A percentile compares a stretch with the other conserved stretches of the same genome.
Evolutionary conservation across 2,888 invertebrate species (phyloP).

Genomic region (Cryptus viduatorius): DNA sequence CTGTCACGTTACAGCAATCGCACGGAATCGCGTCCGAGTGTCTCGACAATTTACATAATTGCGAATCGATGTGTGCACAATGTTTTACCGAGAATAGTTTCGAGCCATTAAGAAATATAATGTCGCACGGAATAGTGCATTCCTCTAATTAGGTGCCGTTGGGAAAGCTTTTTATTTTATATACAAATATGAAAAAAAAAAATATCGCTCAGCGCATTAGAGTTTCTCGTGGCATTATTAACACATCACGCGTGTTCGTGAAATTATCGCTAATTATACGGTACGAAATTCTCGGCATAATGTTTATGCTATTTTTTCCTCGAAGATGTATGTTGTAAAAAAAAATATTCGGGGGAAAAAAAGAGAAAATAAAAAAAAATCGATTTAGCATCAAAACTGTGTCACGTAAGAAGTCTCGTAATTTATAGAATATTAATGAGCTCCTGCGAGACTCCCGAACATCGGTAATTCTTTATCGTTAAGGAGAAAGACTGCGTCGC

Average conservation of each 20-base stretch:
- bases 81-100: neutral
- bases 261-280: no score
- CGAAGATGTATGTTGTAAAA: neutral
- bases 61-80: constrained; percentile 33
- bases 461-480: constrained; percentile 12
- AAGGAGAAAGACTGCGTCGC: neutral
- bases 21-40: constrained; percentile 11
- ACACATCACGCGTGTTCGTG: neutral
- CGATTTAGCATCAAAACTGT: neutral
- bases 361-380: neutral
- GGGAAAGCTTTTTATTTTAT: neutral
- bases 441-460: neutral
- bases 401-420: neutral
- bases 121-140: neutral
- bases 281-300: no score
- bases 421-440: constrained; percentile 19
- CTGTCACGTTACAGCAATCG: constrained; percentile 24
- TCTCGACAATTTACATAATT: constrained; percentile 57
- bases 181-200: neutral
- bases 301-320: no score
- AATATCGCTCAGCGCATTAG: neutral
- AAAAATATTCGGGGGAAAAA: neutral
- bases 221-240: neutral
- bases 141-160: constrained; percentile 15
- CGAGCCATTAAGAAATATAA: constrained; percentile 20